phyloP scores from a whole-genome alignment of 2,888 invertebrate genomes.

The Chaitophorus viminalis region DNA sequence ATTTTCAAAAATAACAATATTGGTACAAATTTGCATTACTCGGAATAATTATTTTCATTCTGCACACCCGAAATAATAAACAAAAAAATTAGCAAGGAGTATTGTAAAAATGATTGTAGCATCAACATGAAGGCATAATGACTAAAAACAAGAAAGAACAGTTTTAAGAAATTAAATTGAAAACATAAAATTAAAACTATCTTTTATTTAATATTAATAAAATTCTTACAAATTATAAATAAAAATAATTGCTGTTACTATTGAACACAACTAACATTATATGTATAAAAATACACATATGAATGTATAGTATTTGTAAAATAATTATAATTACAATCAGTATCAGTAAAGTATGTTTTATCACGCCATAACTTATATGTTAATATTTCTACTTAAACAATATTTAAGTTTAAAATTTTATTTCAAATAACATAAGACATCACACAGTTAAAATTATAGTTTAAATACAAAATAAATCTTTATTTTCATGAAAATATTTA shows the following conservation, averaged over 20 bases:
- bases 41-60: too few species aligned
- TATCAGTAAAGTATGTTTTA: slow-evolving; percentile 23
- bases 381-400: slow-evolving; percentile 15
- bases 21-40: too few species aligned
- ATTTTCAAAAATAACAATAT: too few species aligned
- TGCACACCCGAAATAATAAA: too few species aligned
- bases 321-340: slow-evolving; percentile 31
- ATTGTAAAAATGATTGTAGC: too few species aligned
- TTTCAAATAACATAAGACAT: slow-evolving; percentile 15
- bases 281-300: slow-evolving; percentile 21
- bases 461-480: slow-evolving; percentile 38
- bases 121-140: too few species aligned
- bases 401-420: slow-evolving; percentile 5
- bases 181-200: slow-evolving; percentile 42
- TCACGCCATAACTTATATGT: slow-evolving; percentile 27
- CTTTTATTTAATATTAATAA: slow-evolving; percentile 53
- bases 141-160: too few species aligned
- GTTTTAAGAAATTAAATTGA: not conserved
- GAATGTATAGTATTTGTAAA: slow-evolving; percentile 35
- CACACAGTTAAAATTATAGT: slow-evolving; percentile 15
- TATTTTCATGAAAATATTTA: not conserved
- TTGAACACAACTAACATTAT: slow-evolving; percentile 51
- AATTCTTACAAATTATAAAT: slow-evolving; percentile 47
- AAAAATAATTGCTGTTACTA: slow-evolving; percentile 52
- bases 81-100: too few species aligned